A percentile compares a stretch with the other conserved stretches of the same genome.
Evolutionary conservation across 1,140 invertebrate genomes (phyloP).

Genomic region (Portunus trituberculatus): DNA sequence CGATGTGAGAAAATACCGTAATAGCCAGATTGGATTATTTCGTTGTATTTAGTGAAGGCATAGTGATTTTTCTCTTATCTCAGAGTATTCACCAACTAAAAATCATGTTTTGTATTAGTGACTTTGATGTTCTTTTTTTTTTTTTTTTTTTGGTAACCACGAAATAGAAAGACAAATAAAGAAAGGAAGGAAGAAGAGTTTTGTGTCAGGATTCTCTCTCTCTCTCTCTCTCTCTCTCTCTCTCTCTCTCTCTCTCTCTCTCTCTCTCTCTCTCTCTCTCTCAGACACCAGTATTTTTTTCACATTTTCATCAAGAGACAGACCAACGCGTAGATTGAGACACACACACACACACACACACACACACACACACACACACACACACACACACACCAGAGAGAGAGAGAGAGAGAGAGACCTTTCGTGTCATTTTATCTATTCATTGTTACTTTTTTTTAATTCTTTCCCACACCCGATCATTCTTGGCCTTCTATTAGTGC

Average conservation of each 20-base stretch:
- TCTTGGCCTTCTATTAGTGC: neutral
- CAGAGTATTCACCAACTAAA: too few species aligned
- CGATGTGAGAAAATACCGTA: too few species aligned
- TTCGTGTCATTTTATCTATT: neutral
- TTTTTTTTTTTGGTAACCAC: too few species aligned
- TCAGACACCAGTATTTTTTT: neutral
- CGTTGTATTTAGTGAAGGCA: too few species aligned
- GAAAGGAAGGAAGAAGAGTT: neutral
- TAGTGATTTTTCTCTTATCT: too few species aligned
- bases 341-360: slow-evolving; percentile 26
- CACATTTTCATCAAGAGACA: neutral
- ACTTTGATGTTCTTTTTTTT: too few species aligned
- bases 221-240: neutral
- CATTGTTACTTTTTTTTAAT: neutral
- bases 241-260: slow-evolving; percentile 29
- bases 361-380: slow-evolving; percentile 26
- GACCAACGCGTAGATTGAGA: neutral
- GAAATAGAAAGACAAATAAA: neutral
- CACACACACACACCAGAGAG: neutral
- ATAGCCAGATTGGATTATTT: too few species aligned
- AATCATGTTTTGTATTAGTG: too few species aligned
- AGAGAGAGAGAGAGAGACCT: neutral
- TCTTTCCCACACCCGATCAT: neutral
- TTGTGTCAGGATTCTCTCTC: neutral
- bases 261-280: slow-evolving; percentile 26